phyloP scores from a whole-genome alignment of 35 echinoderm and acorn worm species.

The Acanthaster planci region DNA sequence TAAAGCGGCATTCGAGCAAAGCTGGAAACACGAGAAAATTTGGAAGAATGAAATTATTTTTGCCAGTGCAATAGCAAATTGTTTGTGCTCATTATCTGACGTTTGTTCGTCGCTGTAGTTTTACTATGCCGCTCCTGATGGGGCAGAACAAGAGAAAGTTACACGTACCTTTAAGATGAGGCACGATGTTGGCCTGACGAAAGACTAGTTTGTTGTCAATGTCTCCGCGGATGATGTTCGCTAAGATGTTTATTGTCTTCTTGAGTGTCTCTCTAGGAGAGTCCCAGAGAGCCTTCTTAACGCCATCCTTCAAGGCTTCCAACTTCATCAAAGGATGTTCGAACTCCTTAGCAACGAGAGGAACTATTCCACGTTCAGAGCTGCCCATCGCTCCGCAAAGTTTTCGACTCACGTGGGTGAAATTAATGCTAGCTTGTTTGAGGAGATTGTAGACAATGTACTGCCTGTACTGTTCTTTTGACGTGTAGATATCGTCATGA shows the following conservation, averaged over 20 bases:
- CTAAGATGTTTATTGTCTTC: constrained; percentile 30
- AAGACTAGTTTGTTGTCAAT: constrained; percentile 5
- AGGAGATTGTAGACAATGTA: constrained; percentile 45
- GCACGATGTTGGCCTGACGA: neutral
- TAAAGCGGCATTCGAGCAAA: neutral
- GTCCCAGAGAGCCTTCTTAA: neutral
- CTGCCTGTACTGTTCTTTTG: neutral
- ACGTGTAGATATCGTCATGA: neutral
- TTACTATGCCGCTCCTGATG: neutral
- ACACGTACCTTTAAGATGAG: constrained; percentile 9
- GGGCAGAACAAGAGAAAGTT: neutral
- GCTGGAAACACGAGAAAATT: neutral
- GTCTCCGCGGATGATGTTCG: constrained; percentile 32
- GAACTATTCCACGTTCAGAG: neutral
- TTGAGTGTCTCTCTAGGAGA: constrained; percentile 31
- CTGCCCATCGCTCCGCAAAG: constrained; percentile 23
- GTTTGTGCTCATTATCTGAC: neutral
- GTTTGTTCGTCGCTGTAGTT: neutral
- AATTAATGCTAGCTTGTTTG: constrained; percentile 9
- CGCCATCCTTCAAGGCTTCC: neutral
- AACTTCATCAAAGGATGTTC: constrained; percentile 4
- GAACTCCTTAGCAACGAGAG: neutral
- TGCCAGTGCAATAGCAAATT: neutral
- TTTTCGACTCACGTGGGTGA: constrained; percentile 1
- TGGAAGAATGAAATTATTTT: neutral